Base-by-base conservation (phyloP, 2,113 vertebrate species). In the Nestor notabilis region DNA sequence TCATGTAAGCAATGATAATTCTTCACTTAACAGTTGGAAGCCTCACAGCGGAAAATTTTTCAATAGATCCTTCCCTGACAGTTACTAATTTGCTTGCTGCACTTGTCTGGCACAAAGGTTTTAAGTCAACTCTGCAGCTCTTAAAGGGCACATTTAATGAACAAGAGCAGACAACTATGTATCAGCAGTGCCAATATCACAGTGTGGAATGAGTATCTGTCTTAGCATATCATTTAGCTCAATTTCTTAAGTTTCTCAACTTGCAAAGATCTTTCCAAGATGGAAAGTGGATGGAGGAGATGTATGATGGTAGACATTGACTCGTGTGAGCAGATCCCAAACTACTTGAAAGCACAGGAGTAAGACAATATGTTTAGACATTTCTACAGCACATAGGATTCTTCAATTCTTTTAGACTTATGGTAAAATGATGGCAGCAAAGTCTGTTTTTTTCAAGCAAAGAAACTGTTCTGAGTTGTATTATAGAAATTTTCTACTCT, bases 1-100 rank as follows among this genome's bases (percentile, higher is more conserved):
- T 89, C 77, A 50, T 39, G 53, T 68, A 90, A 89, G 77, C 60
- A 91, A 52, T 52, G 43, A 87, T 96, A 96, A 96, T 93, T 65
- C 65, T 89, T 92, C 83, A 83, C 47, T 87, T 87, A 77, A 89
- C 31, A 58, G 64, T 7, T 81, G 77, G 43, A 91, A 58, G 35
- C 84, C 87, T 76, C 47, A 71, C 64, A 64, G 47, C 89, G 61
- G 55, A 89, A 83, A 87, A 47, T 55, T 86, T 81, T 90, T 87
- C 86, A 75, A 47, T 79, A 91, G 47, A 56, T 68, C 16, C 64
- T n/a, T 77, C 31, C 24, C 47, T 89, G 95, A 23, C 69, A 91
- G 52, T 91, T 89, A 91, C 29, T 87, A 75, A 94, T 93, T 92
- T 94, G 11, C 47, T 94, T 64, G 13, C 81, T 87, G 41, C 28